phyloP scores from a whole-genome alignment of 2,797 vertebrate genomes.

The Silurus lanzhouensis region DNA sequence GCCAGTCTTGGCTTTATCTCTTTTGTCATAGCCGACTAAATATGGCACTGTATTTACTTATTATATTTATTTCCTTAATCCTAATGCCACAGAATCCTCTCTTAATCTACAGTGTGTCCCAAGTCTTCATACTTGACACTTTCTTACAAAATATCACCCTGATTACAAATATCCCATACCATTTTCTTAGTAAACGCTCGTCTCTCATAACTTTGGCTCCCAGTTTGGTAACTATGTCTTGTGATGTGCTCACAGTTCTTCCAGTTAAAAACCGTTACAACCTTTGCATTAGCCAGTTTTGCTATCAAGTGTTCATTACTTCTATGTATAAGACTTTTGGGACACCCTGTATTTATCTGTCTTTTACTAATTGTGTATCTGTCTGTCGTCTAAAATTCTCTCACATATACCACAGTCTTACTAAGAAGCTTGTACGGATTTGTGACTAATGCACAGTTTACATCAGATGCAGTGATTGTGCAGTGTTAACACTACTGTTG shows the following conservation, averaged over 20 bases:
- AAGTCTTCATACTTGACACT: too few relatives aligned
- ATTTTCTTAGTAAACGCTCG: too few relatives aligned
- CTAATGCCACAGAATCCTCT: conserved; percentile 26
- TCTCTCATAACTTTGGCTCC: too few relatives aligned
- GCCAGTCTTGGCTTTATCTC: conserved; percentile 23
- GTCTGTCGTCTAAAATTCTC: conserved; percentile 41
- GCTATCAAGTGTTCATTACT: too few relatives aligned
- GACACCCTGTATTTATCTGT: conserved; percentile 12
- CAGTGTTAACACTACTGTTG: not conserved
- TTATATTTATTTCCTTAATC: conserved; percentile 36
- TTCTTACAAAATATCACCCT: too few relatives aligned
- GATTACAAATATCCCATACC: too few relatives aligned
- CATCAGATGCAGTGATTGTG: not conserved
- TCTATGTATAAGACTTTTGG: too few relatives aligned
- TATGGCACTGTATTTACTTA: conserved; percentile 35
- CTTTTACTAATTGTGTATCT: conserved; percentile 28
- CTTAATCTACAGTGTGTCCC: conserved; percentile 5
- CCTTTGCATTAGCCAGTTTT: too few relatives aligned
- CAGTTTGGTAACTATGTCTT: too few relatives aligned
- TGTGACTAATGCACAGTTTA: conserved; percentile 10
- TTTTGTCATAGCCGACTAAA: conserved; percentile 37
- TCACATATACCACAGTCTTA: conserved; percentile 33
- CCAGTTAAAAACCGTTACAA: too few relatives aligned
- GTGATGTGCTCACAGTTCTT: too few relatives aligned
- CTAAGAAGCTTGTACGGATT: conserved; percentile 33